A percentile compares a stretch with the other conserved stretches of the same genome.
These are phyloP conservation scores for Pseudomyrmex pallidus DNA, from an alignment of 1,140 invertebrate species.

Conservation along the genomic window DNA sequence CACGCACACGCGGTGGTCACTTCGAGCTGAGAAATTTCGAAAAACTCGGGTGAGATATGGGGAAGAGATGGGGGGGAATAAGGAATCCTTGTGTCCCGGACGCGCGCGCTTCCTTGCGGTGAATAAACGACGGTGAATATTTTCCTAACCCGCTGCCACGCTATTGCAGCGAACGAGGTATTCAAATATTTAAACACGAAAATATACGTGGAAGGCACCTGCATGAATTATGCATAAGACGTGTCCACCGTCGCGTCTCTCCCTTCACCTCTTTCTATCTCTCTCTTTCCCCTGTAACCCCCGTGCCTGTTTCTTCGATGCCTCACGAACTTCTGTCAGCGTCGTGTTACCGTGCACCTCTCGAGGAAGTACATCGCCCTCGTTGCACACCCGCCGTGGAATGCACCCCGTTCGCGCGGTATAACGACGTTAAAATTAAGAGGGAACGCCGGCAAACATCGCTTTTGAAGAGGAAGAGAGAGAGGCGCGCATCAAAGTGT, in stretches of 20 bases:
- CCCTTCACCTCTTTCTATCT: constrained; percentile 62
- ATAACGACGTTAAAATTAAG: neutral
- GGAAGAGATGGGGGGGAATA: neutral
- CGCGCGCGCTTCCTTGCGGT: constrained; percentile 47
- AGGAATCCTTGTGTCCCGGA: constrained; percentile 27
- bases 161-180: constrained; percentile 79
- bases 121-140: constrained; percentile 79
- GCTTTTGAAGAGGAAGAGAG: too few species aligned
- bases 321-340: constrained; percentile 61
- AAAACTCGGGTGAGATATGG: neutral
- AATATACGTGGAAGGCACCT: constrained; percentile 81
- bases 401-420: neutral
- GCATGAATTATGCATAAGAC: constrained; percentile 83
- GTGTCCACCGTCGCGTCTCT: constrained; percentile 66
- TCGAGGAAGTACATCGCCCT: constrained; percentile 7
- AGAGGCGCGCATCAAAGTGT: too few species aligned
- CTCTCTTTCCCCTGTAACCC: constrained; percentile 61
- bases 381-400: neutral
- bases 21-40: neutral
- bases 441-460: too few species aligned
- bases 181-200: constrained; percentile 85
- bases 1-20: too few species aligned
- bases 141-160: constrained; percentile 72
- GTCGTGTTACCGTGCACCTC: constrained; percentile 23
- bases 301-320: constrained; percentile 49